Evolutionary conservation across 2,888 invertebrate species (phyloP).

Genomic region (Troglohyphantes excavatus): DNA sequence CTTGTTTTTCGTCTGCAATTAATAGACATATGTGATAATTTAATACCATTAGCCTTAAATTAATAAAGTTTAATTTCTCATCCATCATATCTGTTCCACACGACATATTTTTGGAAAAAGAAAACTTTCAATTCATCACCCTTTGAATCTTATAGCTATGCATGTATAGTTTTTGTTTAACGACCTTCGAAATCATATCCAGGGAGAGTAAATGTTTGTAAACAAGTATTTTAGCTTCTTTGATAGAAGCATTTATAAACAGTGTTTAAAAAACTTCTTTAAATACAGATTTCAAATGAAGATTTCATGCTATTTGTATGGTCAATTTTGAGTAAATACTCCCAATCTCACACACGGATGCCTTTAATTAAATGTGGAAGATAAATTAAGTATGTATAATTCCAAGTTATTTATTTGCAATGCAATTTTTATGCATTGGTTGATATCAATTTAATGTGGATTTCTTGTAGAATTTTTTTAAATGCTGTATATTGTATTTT

Average conservation of each 20-base stretch:
- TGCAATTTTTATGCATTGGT: background rate
- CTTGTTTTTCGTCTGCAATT: conserved; percentile 71
- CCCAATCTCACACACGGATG: background rate
- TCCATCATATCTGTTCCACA: background rate
- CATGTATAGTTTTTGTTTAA: conserved; percentile 11
- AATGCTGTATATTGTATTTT: no score
- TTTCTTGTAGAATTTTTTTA: no score
- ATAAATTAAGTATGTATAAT: background rate
- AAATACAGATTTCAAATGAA: background rate
- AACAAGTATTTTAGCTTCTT: background rate
- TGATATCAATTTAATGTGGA: no score
- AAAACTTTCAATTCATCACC: background rate
- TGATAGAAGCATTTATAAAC: background rate
- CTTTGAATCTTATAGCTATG: background rate
- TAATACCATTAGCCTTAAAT: conserved; percentile 23
- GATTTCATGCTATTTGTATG: no score
- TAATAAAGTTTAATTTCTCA: background rate
- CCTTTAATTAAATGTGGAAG: background rate
- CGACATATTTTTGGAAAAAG: background rate
- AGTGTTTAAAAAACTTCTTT: background rate
- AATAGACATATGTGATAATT: conserved; percentile 57
- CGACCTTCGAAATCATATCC: conserved; percentile 15
- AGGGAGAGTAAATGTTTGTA: background rate
- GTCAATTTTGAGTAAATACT: background rate
- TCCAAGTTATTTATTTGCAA: background rate